A percentile compares a stretch with the other conserved stretches of the same genome.
Conservation (phyloP, 2,113 vertebrate species). For the Tichodroma muraria region DNA sequence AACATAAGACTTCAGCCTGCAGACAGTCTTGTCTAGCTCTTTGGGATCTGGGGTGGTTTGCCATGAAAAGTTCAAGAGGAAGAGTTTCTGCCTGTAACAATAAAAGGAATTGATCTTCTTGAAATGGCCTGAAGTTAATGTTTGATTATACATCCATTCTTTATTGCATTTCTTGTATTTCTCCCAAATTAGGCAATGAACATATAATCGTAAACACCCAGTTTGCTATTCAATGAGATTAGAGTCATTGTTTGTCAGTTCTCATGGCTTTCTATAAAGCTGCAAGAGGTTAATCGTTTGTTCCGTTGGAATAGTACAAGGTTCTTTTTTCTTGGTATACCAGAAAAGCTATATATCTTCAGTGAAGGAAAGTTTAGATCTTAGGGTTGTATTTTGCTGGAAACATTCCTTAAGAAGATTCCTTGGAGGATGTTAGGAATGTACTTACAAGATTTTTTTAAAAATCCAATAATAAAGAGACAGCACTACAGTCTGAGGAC, state of each 20-base stretch:
- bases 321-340: background rate
- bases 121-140: background rate
- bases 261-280: background rate
- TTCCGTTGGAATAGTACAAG: background rate
- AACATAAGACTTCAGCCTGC: background rate
- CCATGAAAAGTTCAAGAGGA: background rate
- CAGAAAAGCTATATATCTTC: background rate
- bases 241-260: background rate
- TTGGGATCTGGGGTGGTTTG: background rate
- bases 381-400: background rate
- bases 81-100: background rate
- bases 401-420: background rate
- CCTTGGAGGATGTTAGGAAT: background rate
- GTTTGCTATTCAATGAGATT: background rate
- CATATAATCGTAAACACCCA: background rate
- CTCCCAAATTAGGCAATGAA: background rate
- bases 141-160: background rate
- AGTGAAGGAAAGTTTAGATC: background rate
- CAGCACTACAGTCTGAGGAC: conserved; percentile 7
- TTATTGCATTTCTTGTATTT: background rate
- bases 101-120: background rate
- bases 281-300: background rate
- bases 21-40: background rate
- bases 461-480: conserved; percentile 1
- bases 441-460: background rate